These are phyloP conservation scores for Oreortyx pictus DNA, from an alignment of 2,797 vertebrate species.

Conservation along the genomic window DNA sequence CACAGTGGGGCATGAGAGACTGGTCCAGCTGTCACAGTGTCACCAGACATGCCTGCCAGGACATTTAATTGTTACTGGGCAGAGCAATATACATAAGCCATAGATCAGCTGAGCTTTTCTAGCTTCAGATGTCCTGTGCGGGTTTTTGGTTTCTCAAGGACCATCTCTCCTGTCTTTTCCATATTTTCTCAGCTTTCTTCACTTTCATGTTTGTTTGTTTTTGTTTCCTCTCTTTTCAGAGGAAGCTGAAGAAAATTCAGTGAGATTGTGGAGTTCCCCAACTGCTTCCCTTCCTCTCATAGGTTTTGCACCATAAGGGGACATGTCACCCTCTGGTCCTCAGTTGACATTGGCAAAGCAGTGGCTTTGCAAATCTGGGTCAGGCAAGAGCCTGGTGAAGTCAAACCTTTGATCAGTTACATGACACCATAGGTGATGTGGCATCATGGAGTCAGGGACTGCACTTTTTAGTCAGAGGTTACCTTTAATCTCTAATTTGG, in stretches of 20 bases:
- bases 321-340: not conserved
- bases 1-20: not conserved
- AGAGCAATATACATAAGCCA: not conserved
- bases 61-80: not conserved
- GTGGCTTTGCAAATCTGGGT: constrained; percentile 16
- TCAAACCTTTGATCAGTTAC: constrained; percentile 55
- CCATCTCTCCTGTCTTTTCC: not conserved
- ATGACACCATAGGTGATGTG: not conserved
- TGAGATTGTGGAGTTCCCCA: not conserved
- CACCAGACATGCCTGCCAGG: not conserved
- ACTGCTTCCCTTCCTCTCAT: not conserved
- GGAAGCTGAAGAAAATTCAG: not conserved
- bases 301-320: not conserved
- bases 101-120: not conserved
- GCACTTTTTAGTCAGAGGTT: constrained; percentile 48
- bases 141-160: not conserved
- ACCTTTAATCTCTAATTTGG: constrained; percentile 72
- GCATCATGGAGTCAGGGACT: constrained; percentile 18
- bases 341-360: not conserved
- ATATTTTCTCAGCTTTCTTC: not conserved
- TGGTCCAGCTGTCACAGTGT: fast-evolving
- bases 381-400: not conserved
- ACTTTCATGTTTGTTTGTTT: not conserved
- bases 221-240: not conserved
- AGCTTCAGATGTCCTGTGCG: not conserved